A percentile compares a stretch with the other conserved stretches of the same genome.
phyloP scores from a whole-genome alignment of 2,888 invertebrate species.

The Petrolisthes cinctipes region DNA sequence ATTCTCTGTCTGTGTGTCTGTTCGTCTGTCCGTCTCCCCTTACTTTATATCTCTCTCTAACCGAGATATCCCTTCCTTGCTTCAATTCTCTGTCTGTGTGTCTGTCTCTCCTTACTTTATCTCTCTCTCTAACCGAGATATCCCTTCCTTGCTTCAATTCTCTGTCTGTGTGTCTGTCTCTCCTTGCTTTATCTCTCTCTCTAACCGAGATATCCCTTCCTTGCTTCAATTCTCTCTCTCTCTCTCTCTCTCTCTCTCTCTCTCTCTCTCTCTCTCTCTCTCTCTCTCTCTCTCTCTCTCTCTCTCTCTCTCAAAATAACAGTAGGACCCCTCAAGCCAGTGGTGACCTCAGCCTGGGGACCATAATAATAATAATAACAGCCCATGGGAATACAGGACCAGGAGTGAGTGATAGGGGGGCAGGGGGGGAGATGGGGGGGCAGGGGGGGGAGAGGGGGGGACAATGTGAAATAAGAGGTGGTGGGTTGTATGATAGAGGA shows the following conservation, averaged over 20 bases:
- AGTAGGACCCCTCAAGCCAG: not conserved
- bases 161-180: not conserved
- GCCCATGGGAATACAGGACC: not conserved
- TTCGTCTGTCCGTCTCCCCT: not conserved
- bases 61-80: not conserved
- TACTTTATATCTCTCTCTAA: not conserved
- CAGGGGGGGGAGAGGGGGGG: not conserved
- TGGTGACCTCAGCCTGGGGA: not conserved
- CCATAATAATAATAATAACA: not conserved
- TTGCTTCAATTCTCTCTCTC: no score
- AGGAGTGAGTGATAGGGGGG: not conserved
- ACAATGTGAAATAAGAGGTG: not conserved
- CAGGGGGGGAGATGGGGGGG: not conserved
- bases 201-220: not conserved
- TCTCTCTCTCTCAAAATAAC: not conserved
- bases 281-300: slow-evolving; percentile 17
- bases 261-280: slow-evolving; percentile 8
- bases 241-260: not conserved
- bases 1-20: no score
- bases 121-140: not conserved
- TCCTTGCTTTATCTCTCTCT: not conserved
- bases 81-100: no score
- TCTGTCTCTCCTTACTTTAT: not conserved
- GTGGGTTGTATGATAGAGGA: not conserved
- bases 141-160: not conserved